A percentile compares a stretch with the other conserved stretches of the same genome.
These are phyloP conservation scores for Phalacrocorax pelagicus DNA, from an alignment of 2,113 vertebrate species.

Conservation along the genomic window DNA sequence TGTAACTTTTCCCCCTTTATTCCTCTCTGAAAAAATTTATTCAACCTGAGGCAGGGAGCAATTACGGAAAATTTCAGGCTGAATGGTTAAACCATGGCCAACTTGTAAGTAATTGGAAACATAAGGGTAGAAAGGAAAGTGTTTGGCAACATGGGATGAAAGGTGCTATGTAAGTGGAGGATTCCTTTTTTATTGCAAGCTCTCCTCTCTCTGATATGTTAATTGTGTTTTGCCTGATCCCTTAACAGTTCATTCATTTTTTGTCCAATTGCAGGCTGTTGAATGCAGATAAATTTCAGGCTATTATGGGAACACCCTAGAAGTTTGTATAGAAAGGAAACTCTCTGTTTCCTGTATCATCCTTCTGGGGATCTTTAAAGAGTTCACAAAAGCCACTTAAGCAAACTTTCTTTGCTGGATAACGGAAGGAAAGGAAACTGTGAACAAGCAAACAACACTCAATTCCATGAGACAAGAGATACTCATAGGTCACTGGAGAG, in stretches of 20 bases:
- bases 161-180: neutral
- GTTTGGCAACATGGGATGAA: neutral
- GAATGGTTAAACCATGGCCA: neutral
- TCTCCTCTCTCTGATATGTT: conserved; percentile 10
- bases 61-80: conserved; percentile 43
- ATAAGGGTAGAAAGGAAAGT: neutral
- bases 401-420: conserved; percentile 57
- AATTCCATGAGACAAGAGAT: conserved; percentile 55
- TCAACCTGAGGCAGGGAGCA: neutral
- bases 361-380: conserved; percentile 70
- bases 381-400: conserved; percentile 67
- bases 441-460: conserved; percentile 69
- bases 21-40: neutral
- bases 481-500: conserved; percentile 26
- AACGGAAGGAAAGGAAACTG: conserved; percentile 73
- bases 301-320: conserved; percentile 66
- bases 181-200: neutral
- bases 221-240: conserved; percentile 29
- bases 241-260: conserved; percentile 60
- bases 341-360: conserved; percentile 71
- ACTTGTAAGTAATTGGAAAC: conserved; percentile 2
- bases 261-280: conserved; percentile 35
- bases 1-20: neutral
- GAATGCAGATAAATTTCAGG: conserved; percentile 63
- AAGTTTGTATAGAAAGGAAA: conserved; percentile 68